Percentiles rank a stretch among this genome's conserved stretches.
Conservation (phyloP, 2,797 vertebrate genomes). For the Hypotaenidia okinawae region DNA sequence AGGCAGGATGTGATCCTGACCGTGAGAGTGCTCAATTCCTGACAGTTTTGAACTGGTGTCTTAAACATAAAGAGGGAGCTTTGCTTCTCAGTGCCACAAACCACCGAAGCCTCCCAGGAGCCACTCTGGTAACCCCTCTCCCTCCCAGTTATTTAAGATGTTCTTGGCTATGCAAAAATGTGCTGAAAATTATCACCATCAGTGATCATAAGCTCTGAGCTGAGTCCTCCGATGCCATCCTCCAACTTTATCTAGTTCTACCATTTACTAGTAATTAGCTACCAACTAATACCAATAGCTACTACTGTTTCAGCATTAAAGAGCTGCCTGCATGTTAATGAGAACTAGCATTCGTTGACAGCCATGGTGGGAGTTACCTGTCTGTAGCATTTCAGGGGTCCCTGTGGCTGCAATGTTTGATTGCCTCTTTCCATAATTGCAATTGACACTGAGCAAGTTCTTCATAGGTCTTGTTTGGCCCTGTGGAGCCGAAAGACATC, state of each 20-base stretch:
- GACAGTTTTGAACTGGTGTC: neutral
- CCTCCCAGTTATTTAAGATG: neutral
- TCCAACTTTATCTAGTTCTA: neutral
- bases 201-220: neutral
- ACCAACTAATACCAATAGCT: neutral
- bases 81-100: neutral
- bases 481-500: neutral
- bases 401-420: neutral
- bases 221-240: neutral
- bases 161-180: neutral
- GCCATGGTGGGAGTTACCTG: conserved; percentile 30
- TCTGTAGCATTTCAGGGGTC: conserved; percentile 36
- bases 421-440: conserved; percentile 23
- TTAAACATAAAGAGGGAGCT: neutral
- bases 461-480: conserved; percentile 21
- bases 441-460: conserved; percentile 23
- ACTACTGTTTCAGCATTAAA: neutral
- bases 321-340: neutral
- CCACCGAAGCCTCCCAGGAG: neutral
- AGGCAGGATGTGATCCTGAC: neutral
- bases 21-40: neutral
- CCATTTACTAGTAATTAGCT: neutral
- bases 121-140: neutral
- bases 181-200: neutral
- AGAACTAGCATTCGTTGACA: conserved; percentile 33